Conservation (phyloP, 2,797 vertebrate species). For the Pterois miles region DNA sequence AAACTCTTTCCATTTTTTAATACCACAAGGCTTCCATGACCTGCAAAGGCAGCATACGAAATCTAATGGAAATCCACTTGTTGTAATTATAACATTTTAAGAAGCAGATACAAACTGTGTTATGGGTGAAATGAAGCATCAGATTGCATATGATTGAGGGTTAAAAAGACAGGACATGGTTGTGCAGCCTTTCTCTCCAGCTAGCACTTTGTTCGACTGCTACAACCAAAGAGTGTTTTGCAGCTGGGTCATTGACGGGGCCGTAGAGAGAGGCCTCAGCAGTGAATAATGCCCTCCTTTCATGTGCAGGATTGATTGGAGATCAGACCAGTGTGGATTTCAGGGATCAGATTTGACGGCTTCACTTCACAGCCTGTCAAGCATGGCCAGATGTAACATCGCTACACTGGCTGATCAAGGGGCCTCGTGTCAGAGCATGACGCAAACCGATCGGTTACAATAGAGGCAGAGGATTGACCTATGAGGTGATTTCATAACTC, state of each 20-base stretch:
- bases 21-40: not conserved
- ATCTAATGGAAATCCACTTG: not conserved
- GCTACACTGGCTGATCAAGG: slow-evolving; percentile 47
- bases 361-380: slow-evolving; percentile 57
- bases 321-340: slow-evolving; percentile 71
- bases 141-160: not conserved
- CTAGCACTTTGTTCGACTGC: slow-evolving; percentile 13
- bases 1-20: not conserved
- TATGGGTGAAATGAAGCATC: not conserved
- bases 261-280: slow-evolving; percentile 39
- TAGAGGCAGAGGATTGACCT: not conserved
- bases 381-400: slow-evolving; percentile 55
- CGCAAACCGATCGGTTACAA: slow-evolving; percentile 37
- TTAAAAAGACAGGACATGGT: not conserved
- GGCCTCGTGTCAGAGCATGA: slow-evolving; percentile 44
- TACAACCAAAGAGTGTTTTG: slow-evolving; percentile 29
- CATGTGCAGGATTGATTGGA: slow-evolving; percentile 60
- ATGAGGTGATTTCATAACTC: slow-evolving; percentile 32
- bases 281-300: slow-evolving; percentile 66
- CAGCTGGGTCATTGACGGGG: slow-evolving; percentile 35
- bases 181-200: not conserved
- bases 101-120: not conserved
- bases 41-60: not conserved
- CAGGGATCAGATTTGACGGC: slow-evolving; percentile 70
- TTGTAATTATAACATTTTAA: not conserved